Conservation (phyloP, 2,113 vertebrate genomes). For the Nesogale talazaci region DNA sequence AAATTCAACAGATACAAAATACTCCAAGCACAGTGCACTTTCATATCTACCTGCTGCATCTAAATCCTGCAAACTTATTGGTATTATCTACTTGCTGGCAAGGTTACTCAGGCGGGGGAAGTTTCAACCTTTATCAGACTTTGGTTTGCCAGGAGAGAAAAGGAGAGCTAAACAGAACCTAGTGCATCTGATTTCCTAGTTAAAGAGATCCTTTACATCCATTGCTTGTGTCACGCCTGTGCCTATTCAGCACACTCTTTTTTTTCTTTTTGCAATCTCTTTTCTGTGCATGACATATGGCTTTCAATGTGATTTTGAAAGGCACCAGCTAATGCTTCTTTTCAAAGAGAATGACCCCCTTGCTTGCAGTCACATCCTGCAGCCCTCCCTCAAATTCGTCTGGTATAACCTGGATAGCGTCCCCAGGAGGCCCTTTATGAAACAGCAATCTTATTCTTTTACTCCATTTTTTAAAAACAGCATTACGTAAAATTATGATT, state of each 20-base stretch:
- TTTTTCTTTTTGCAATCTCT: background rate
- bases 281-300: background rate
- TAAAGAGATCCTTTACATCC: background rate
- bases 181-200: background rate
- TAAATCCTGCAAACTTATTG: constrained; percentile 54
- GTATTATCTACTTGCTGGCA: constrained; percentile 28
- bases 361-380: background rate
- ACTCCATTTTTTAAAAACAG: background rate
- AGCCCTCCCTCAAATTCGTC: background rate
- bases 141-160: background rate
- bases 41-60: constrained; percentile 53
- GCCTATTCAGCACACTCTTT: constrained; percentile 9
- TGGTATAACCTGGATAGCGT: background rate
- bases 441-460: constrained; percentile 15
- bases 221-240: background rate
- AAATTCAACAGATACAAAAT: constrained; percentile 40
- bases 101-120: background rate
- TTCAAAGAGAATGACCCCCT: constrained; percentile 35
- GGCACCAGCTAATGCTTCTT: background rate
- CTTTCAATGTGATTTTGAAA: background rate
- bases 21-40: background rate
- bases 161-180: background rate
- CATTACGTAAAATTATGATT: background rate
- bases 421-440: constrained; percentile 7
- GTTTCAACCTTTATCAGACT: constrained; percentile 43